Conservation (phyloP, 2,113 vertebrate species). For the human (Homo sapiens) region GRCh38 chr4:148677001-148677500, state of each 20-base stretch:
- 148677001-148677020: not conserved
- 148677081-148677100: not conserved
- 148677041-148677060: not conserved
- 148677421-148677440: not conserved
- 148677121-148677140: not conserved
- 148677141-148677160: not conserved
- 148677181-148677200: not conserved
- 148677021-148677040: not conserved
- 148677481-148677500: not conserved
- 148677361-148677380: not conserved
- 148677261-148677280: not conserved
- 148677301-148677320: not conserved
- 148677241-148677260: not conserved
- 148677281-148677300: not conserved
- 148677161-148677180: not conserved
- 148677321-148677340: not conserved
- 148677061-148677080: accelerated
- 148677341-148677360: not conserved
- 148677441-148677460: not conserved
- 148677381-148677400: not conserved
- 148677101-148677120: not conserved
- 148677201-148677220: not conserved
- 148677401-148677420: not conserved
- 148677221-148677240: not conserved
- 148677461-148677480: not conserved